These are phyloP conservation scores for Apistogramma diplotaenia DNA, from an alignment of 2,113 vertebrate species.

Conservation along the genomic window DNA sequence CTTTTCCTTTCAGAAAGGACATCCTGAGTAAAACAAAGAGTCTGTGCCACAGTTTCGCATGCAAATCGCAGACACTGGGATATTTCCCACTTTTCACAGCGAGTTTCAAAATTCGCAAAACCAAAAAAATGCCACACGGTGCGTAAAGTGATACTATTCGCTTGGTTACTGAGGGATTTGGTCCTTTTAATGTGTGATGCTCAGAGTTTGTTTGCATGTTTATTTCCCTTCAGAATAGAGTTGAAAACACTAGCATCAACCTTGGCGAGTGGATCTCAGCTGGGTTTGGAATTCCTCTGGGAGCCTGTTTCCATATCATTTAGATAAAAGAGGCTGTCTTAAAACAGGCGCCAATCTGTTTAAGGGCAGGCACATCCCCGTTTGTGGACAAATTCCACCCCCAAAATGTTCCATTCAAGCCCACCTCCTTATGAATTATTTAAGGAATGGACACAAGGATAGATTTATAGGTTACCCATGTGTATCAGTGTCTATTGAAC, in stretches of 20 bases:
- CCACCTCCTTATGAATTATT: conserved; percentile 46
- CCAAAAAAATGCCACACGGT: background rate
- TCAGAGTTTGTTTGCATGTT: conserved; percentile 7
- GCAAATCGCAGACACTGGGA: conserved; percentile 2
- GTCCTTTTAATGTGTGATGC: conserved; percentile 1
- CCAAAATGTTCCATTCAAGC: background rate
- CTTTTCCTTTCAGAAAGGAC: conserved; percentile 61
- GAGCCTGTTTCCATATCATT: conserved; percentile 37
- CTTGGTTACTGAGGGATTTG: conserved; percentile 10
- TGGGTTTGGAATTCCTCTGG: conserved; percentile 29
- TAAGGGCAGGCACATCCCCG: background rate
- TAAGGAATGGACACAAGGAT: conserved; percentile 27
- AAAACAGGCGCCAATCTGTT: conserved; percentile 36
- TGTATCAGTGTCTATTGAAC: conserved; percentile 48
- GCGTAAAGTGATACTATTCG: background rate
- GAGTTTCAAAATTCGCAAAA: background rate
- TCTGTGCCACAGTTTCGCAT: conserved; percentile 21
- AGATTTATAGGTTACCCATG: conserved; percentile 43
- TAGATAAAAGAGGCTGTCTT: conserved; percentile 50
- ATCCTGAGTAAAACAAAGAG: conserved; percentile 64
- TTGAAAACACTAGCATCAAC: conserved; percentile 2
- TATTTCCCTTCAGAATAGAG: conserved; percentile 21
- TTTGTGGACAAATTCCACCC: conserved; percentile 7
- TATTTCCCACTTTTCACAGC: background rate
- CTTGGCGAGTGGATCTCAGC: conserved; percentile 16